Evolutionary conservation across 2,113 vertebrate genomes (phyloP).

Genomic region (Hippocampus zosterae): DNA sequence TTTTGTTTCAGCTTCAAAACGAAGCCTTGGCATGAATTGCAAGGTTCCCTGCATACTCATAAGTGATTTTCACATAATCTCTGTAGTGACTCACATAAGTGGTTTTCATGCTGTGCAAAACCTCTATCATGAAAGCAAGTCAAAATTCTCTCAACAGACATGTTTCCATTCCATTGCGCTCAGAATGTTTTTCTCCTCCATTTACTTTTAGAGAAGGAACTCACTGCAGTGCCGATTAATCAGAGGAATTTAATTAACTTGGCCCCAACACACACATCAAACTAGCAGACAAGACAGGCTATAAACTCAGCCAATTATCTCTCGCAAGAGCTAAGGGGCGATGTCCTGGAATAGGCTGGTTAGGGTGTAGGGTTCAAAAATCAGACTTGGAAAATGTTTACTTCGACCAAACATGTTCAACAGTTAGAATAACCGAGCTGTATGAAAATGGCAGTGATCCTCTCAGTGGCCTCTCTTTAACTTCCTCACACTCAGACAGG

Average conservation of each 20-base stretch:
- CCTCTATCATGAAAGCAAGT: slow-evolving; percentile 29
- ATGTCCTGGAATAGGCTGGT: not conserved
- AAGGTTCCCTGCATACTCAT: too few relatives aligned
- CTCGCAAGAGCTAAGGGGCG: slow-evolving; percentile 15
- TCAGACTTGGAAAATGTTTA: not conserved
- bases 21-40: too few relatives aligned
- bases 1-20: too few relatives aligned
- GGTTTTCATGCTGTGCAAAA: too few relatives aligned
- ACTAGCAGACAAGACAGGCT: slow-evolving; percentile 69
- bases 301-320: slow-evolving; percentile 76
- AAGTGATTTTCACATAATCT: too few relatives aligned
- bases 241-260: slow-evolving; percentile 76
- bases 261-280: slow-evolving; percentile 65
- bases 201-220: slow-evolving; percentile 49
- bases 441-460: not conserved
- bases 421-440: not conserved
- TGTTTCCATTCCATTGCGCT: slow-evolving; percentile 43
- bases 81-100: too few relatives aligned
- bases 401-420: not conserved
- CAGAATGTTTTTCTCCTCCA: slow-evolving; percentile 29
- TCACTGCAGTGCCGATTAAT: slow-evolving; percentile 73
- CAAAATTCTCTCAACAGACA: slow-evolving; percentile 44
- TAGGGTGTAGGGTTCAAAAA: not conserved
- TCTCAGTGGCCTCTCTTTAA: not conserved
- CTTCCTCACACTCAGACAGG: not conserved